Base-by-base conservation (phyloP, 2,113 vertebrate genomes). In the Heterotis niloticus region DNA sequence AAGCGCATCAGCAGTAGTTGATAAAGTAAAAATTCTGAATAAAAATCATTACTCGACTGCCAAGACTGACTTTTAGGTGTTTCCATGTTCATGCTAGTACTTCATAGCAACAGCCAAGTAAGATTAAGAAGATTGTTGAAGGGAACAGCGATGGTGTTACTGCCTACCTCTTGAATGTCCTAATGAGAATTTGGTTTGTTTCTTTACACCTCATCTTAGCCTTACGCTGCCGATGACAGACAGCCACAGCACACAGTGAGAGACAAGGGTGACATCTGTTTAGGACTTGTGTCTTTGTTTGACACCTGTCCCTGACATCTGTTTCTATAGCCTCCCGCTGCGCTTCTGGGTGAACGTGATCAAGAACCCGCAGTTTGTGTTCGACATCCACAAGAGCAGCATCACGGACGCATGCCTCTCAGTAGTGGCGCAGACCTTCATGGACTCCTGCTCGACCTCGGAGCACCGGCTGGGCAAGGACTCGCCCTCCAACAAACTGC, bases 311-410 rank as follows among this genome's bases (percentile, higher is more conserved):
- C 14, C 5, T 86, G 52, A 72, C 1, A 0, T 44, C 34, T 14
- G 78, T 64, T 0, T 81, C 62, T 68, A 0, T 89, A 99, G 98
- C 90, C 95, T 99, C 65, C 98, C 98, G 0, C 89, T 99, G 67
- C 94, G 98, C 62, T 99, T 99, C 91, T 99, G 98, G 98, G 98
- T 99, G 88, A 99, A 99, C 0, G 98, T 99, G 57, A 99, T 99
- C 90, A 99, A 99, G 88, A 99, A 99, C 89, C 98, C 97, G 0
- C 97, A 99, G 94, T 99, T 98, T 0, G 98, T 99, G 23, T 99
- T 99, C 1, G 98, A 99, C 88, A 99, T 99, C 89, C 97, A 99
- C 85, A 99, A 99, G 88, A 96, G 96, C 91, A 99, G 98, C 91
- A 99, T 99, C 91, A 99, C 98, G 0, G 98, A 99, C 0, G 98